Evolutionary conservation across 2,888 invertebrate species (phyloP), one percentile per base, ranked within the genome.

Genomic region (Hipparchia sbordonii): DNA sequence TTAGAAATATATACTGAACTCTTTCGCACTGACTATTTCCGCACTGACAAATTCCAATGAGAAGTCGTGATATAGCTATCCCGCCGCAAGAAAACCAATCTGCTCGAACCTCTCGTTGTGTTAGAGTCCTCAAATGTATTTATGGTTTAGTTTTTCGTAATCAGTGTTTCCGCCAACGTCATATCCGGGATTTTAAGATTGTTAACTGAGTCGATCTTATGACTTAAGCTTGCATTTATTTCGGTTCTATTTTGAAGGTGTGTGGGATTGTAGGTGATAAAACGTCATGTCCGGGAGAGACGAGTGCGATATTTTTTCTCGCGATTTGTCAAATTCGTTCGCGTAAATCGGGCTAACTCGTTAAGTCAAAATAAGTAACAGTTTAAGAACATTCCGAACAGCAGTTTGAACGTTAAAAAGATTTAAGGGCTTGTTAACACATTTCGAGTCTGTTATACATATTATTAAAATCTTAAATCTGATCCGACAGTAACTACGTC

Each of bases 401-500:
- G 62, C 67, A 71, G 59, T 71, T 71, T 56, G 46, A 71, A 67
- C 67, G 45, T 52, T 23, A 8, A 54, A 48, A 51, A 13, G 45
- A 45, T 60, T 9, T 56, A n/a, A 67, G 62, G 67, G 56, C 61
- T 67, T 10, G 51, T 60, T 45, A 68, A 60, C 8, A 51, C 60
- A 33, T 59, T 51, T 13, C 33, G 46, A 68, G 51, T 68, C 57
- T 10, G 48, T 48, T 12, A 23, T 9, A 3, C 10, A 7, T 5
- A 63, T 5, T 51, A 59, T 60, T 62, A 67, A n/a, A 52, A 33
- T 56, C 56, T 62, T 45, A 62, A 46, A 62, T 23, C 23, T 39
- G 72, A 72, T 72, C 67, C 72, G 62, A 67, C 72, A 63, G 67
- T 57, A 51, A 62, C 67, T 51, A 39, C 61, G 56, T 10, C 39